Conservation (phyloP, 2,113 vertebrate genomes). For the Alces alces region DNA sequence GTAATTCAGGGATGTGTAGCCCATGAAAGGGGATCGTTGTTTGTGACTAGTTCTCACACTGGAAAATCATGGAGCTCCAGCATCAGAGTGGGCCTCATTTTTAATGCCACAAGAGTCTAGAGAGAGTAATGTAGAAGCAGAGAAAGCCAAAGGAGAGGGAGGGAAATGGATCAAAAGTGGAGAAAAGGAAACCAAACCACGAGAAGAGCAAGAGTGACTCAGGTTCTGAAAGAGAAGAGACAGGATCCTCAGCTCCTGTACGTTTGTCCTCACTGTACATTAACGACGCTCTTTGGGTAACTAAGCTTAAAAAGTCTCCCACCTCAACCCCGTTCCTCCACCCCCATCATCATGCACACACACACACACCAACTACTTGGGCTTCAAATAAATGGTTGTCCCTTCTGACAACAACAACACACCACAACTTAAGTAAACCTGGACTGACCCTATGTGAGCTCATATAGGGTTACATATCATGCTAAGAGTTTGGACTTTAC, state of each 20-base stretch:
- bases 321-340: too few relatives aligned
- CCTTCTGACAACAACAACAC: background rate
- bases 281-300: background rate
- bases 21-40: background rate
- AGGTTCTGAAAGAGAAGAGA: background rate
- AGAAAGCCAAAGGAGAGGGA: background rate
- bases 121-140: background rate
- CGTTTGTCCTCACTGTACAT: background rate
- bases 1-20: background rate
- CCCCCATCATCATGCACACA: rapidly evolving
- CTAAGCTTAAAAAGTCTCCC: background rate
- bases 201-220: background rate
- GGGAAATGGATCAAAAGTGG: background rate
- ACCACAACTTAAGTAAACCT: background rate
- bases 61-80: background rate
- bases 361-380: background rate
- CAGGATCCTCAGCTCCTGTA: background rate
- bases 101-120: background rate
- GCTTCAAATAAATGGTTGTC: background rate
- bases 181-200: background rate
- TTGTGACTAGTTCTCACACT: background rate
- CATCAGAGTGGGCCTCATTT: background rate
- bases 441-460: background rate
- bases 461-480: background rate
- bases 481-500: background rate